Conservation (phyloP, 2,797 vertebrate species). For the Crypturellus tataupa region DNA sequence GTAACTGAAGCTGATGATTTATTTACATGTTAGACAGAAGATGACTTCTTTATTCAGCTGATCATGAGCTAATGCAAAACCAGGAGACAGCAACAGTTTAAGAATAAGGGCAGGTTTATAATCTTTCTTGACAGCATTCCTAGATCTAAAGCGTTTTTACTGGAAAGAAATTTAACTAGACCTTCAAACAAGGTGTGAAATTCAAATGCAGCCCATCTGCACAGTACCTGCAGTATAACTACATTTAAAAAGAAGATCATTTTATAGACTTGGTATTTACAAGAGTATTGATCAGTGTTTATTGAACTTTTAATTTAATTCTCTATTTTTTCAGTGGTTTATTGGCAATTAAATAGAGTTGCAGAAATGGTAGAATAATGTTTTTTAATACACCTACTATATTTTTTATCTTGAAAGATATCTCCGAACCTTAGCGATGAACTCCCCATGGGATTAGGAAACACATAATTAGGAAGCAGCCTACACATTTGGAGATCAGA, state of each 20-base stretch:
- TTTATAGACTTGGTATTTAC: slow-evolving; percentile 85
- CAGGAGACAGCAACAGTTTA: slow-evolving; percentile 53
- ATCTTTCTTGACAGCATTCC: slow-evolving; percentile 8
- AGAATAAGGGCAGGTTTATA: slow-evolving; percentile 36
- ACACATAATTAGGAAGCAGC: slow-evolving; percentile 1
- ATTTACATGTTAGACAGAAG: slow-evolving; percentile 85
- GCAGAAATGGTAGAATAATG: slow-evolving; percentile 64
- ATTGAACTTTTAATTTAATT: slow-evolving; percentile 87
- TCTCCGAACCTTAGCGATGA: slow-evolving; percentile 4
- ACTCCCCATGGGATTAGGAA: slow-evolving; percentile 1
- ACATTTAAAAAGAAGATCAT: slow-evolving; percentile 80
- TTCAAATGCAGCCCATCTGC: slow-evolving; percentile 34
- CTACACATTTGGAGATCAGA: slow-evolving; percentile 18
- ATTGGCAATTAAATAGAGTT: slow-evolving; percentile 79
- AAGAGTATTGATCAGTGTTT: slow-evolving; percentile 84
- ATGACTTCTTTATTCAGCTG: slow-evolving; percentile 84
- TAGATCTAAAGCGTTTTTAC: slow-evolving; percentile 44
- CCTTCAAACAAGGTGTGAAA: slow-evolving; percentile 50
- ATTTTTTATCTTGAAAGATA: slow-evolving; percentile 56
- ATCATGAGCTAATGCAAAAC: slow-evolving; percentile 76
- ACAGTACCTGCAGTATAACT: slow-evolving; percentile 65
- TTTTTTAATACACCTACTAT: slow-evolving; percentile 23
- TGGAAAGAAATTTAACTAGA: slow-evolving; percentile 49
- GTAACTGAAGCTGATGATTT: slow-evolving; percentile 88
- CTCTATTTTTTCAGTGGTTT: slow-evolving; percentile 80